phyloP scores from a whole-genome alignment of 1,140 invertebrate species.

The Bombus sibiricus region DNA sequence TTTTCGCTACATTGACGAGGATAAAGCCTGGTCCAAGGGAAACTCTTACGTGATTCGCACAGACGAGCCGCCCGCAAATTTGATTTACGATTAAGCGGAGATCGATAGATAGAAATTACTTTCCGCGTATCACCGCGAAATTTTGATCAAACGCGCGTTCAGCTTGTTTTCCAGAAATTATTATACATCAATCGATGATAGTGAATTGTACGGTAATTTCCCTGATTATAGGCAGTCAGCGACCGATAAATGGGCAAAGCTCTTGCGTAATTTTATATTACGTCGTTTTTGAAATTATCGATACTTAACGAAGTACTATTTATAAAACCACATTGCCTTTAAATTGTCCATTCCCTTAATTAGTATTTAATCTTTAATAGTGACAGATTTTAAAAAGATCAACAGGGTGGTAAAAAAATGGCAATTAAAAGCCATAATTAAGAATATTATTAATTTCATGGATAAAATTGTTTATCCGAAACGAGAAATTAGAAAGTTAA shows the following conservation, averaged over 20 bases:
- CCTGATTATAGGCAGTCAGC: neutral
- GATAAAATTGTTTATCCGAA: too few relatives aligned
- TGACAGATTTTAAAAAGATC: neutral
- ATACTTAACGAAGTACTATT: neutral
- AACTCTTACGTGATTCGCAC: neutral
- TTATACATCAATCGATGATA: neutral
- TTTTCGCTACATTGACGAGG: neutral
- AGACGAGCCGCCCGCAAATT: too few relatives aligned
- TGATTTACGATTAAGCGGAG: neutral
- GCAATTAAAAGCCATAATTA: too few relatives aligned
- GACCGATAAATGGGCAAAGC: neutral
- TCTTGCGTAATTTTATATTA: neutral
- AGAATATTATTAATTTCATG: too few relatives aligned
- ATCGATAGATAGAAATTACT: conserved; percentile 26
- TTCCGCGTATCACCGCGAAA: neutral
- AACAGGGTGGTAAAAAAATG: too few relatives aligned
- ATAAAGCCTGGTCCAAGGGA: neutral
- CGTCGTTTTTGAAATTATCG: neutral
- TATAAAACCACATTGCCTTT: neutral
- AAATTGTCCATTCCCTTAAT: neutral
- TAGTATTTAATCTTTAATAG: neutral
- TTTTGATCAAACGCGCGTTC: neutral
- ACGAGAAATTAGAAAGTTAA: too few relatives aligned
- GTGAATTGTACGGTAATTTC: neutral
- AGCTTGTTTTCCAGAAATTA: neutral